phyloP scores from a whole-genome alignment of 1,140 invertebrate species.

The Spodoptera frugiperda region DNA sequence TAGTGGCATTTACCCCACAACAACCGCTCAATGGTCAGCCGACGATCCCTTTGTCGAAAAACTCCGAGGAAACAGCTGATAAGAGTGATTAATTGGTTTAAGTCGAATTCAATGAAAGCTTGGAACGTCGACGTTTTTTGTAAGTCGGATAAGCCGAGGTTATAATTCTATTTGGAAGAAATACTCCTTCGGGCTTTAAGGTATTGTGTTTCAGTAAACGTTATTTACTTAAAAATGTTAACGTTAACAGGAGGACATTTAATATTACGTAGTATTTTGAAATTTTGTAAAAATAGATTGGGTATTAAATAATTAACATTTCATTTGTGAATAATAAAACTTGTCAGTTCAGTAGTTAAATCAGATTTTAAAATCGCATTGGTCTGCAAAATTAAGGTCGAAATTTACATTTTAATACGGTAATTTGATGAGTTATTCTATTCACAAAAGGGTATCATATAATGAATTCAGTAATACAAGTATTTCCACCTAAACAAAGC shows the following conservation, averaged over 20 bases:
- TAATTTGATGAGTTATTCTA: not conserved
- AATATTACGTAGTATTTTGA: too few species aligned
- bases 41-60: conserved; percentile 73
- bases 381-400: not conserved
- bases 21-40: conserved; percentile 72
- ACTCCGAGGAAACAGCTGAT: conserved; percentile 76
- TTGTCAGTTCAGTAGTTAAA: too few species aligned
- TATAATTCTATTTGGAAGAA: conserved; percentile 53
- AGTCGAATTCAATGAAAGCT: conserved; percentile 80
- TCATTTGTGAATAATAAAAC: too few species aligned
- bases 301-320: too few species aligned
- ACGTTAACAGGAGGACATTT: not conserved
- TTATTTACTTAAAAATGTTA: not conserved
- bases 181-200: not conserved
- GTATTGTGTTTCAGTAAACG: conserved; percentile 1
- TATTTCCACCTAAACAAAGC: conserved; percentile 22
- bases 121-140: conserved; percentile 60
- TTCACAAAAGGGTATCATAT: conserved; percentile 14
- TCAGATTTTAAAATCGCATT: not conserved
- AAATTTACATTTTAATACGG: conserved; percentile 12
- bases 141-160: conserved; percentile 58
- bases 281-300: too few species aligned
- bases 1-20: conserved; percentile 72
- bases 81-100: conserved; percentile 85
- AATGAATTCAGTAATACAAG: conserved; percentile 10